Conservation (phyloP, 2,888 invertebrate genomes). For the Gastrophysa polygoni region DNA sequence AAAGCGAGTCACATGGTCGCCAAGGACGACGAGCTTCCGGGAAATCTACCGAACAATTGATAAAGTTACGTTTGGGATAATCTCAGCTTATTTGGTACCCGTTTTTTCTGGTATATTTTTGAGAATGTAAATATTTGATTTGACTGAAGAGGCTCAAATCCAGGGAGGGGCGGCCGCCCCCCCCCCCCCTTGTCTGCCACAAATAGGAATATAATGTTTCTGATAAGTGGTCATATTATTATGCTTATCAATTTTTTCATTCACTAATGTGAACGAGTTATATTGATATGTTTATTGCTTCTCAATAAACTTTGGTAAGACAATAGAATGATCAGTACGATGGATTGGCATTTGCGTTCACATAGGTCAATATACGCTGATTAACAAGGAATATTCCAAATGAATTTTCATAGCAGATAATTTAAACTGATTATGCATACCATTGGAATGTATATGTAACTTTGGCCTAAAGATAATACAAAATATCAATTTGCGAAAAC, state of each 20-base stretch:
- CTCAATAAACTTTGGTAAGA: slow-evolving; percentile 12
- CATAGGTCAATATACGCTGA: not conserved
- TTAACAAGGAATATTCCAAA: not conserved
- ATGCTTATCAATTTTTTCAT: slow-evolving; percentile 13
- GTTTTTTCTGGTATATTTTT: too few relatives aligned
- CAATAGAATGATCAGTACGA: slow-evolving; percentile 2
- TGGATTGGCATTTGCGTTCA: not conserved
- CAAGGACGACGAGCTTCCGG: too few relatives aligned
- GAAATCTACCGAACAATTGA: too few relatives aligned
- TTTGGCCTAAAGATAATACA: not conserved
- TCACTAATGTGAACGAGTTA: slow-evolving; percentile 18
- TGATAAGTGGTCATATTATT: slow-evolving; percentile 30
- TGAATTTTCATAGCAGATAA: not conserved
- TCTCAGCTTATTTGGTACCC: too few relatives aligned
- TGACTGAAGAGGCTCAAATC: too few relatives aligned
- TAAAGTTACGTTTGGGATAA: too few relatives aligned
- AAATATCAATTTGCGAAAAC: too few relatives aligned
- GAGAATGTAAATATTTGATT: too few relatives aligned
- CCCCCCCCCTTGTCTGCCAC: slow-evolving; percentile 9
- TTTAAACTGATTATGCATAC: not conserved
- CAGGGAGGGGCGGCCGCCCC: too few relatives aligned
- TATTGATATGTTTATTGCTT: slow-evolving; percentile 20
- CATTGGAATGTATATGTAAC: not conserved
- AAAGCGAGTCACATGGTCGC: too few relatives aligned
- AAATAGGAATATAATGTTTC: slow-evolving; percentile 28